A percentile compares a stretch with the other conserved stretches of the same genome.
Conservation (phyloP, 2,888 invertebrate species). For the Eristalis pertinax region DNA sequence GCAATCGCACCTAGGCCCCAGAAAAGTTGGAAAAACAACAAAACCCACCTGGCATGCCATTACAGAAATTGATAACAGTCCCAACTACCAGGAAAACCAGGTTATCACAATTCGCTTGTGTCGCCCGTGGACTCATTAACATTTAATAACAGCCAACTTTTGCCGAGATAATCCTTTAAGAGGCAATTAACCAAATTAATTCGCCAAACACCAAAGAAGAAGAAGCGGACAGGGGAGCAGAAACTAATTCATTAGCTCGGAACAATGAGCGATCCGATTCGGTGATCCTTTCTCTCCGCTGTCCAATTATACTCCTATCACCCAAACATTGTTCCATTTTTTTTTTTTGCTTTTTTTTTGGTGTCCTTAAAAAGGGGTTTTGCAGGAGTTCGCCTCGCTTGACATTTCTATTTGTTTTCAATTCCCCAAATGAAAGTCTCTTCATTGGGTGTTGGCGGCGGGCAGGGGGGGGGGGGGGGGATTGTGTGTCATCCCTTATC, state of each 20-base stretch:
- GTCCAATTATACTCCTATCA: not conserved
- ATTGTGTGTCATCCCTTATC: slow-evolving; percentile 49
- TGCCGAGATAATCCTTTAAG: slow-evolving; percentile 2
- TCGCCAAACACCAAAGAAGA: not conserved
- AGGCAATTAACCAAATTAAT: slow-evolving; percentile 3
- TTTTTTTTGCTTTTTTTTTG: not conserved
- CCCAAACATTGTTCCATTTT: not conserved
- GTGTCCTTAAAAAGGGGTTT: not conserved
- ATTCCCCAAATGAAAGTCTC: slow-evolving; percentile 39
- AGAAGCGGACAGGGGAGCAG: not conserved
- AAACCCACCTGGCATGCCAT: not conserved
- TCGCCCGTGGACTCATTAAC: not conserved
- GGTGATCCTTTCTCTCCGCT: not conserved
- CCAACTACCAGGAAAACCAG: not conserved
- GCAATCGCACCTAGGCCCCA: not conserved
- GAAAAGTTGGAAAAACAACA: not conserved
- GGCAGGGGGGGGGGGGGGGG: not conserved
- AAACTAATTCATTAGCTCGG: slow-evolving; percentile 11
- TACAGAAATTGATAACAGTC: not conserved
- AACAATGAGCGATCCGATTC: slow-evolving; percentile 1
- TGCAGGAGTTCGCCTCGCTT: slow-evolving; percentile 13
- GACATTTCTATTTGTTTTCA: slow-evolving; percentile 57
- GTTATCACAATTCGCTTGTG: not conserved
- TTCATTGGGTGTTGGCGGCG: no score
- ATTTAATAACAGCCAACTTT: not conserved